Evolutionary conservation across 1,140 invertebrate species (phyloP).

Genomic region (Drosophila carrolli): DNA sequence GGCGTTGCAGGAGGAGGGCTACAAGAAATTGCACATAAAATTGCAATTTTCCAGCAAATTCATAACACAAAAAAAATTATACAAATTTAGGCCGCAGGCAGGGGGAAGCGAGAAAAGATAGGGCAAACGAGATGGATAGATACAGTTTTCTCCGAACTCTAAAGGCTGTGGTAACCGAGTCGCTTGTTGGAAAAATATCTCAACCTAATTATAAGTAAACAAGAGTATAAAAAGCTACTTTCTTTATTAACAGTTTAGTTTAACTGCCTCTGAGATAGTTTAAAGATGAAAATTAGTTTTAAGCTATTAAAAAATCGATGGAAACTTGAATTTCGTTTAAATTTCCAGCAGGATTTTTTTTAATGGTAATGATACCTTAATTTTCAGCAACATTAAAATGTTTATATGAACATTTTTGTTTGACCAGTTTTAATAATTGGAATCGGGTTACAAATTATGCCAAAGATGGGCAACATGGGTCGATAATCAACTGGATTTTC

Average conservation of each 20-base stretch:
- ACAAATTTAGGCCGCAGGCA: conserved; percentile 72
- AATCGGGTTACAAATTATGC: too few relatives aligned
- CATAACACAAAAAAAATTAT: conserved; percentile 67
- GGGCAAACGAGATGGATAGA: conserved; percentile 7
- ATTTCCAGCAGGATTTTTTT: too few relatives aligned
- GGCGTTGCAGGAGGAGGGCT: conserved; percentile 30
- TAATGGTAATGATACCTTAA: too few relatives aligned
- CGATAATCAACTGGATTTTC: background rate
- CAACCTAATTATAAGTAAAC: conserved; percentile 14
- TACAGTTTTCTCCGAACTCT: conserved; percentile 4
- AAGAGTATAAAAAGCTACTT: background rate
- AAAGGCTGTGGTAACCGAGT: conserved; percentile 1
- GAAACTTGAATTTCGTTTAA: too few relatives aligned
- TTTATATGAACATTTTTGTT: too few relatives aligned
- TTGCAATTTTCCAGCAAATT: conserved; percentile 82
- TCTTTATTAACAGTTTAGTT: background rate
- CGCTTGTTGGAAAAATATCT: conserved; percentile 16
- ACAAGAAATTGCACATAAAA: conserved; percentile 77
- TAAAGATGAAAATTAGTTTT: background rate
- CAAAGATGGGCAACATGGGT: too few relatives aligned
- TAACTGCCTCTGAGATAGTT: background rate
- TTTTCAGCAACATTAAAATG: too few relatives aligned
- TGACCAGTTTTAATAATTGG: too few relatives aligned
- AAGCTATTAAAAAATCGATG: too few relatives aligned
- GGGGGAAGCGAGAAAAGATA: conserved; percentile 7